A percentile compares a stretch with the other conserved stretches of the same genome.
Evolutionary conservation across 2,113 vertebrate species (phyloP).

Genomic region (Suncus etruscus): DNA sequence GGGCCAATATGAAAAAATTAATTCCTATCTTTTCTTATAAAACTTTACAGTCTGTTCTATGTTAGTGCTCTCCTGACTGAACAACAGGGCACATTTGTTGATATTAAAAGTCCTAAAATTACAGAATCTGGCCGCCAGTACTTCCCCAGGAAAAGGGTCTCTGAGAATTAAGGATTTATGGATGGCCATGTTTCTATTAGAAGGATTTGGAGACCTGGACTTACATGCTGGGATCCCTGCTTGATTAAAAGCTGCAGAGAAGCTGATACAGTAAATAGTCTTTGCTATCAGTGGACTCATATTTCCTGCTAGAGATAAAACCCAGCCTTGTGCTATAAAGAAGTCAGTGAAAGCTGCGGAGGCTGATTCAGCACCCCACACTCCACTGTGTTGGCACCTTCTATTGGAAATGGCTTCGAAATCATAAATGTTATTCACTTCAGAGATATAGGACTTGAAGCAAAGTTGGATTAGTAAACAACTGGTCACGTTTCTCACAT

Average conservation of each 20-base stretch:
- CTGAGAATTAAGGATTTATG: constrained; percentile 72
- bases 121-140: constrained; percentile 55
- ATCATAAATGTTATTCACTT: constrained; percentile 36
- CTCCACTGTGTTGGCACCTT: constrained; percentile 45
- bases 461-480: constrained; percentile 27
- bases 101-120: constrained; percentile 31
- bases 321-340: constrained; percentile 64
- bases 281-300: constrained; percentile 73
- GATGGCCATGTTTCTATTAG: constrained; percentile 43
- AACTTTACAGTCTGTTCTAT: neutral
- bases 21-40: neutral
- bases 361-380: constrained; percentile 74
- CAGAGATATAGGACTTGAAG: neutral
- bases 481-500: neutral
- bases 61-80: neutral
- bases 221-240: constrained; percentile 62
- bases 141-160: constrained; percentile 43
- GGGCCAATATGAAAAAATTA: constrained; percentile 11
- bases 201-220: constrained; percentile 62
- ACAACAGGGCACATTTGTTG: constrained; percentile 1
- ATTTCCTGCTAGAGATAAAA: constrained; percentile 79
- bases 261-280: constrained; percentile 79
- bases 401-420: constrained; percentile 45
- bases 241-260: constrained; percentile 80
- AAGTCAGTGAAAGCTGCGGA: constrained; percentile 25